Evolutionary conservation across 2,797 vertebrate genomes (phyloP).

Genomic region (Sebastes miniatus): DNA sequence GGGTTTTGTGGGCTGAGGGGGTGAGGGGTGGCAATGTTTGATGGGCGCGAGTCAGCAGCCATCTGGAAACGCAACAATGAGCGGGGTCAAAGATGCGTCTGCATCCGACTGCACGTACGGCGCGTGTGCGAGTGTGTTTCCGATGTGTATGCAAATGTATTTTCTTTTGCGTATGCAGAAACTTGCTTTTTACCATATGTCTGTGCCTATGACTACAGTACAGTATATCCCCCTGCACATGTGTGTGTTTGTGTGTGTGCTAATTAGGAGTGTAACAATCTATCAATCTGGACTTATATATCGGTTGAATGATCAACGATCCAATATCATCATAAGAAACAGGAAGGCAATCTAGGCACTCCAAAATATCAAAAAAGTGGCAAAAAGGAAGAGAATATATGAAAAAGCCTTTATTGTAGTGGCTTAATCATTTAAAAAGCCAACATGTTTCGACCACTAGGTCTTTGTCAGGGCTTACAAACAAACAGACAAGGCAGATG

Average conservation of each 20-base stretch:
- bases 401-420: too few relatives aligned
- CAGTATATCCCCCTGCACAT: not conserved
- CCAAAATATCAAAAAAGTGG: too few relatives aligned
- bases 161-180: not conserved
- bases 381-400: too few relatives aligned
- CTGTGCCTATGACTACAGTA: not conserved
- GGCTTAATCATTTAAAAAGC: too few relatives aligned
- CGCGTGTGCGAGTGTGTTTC: not conserved
- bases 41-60: constrained; percentile 30
- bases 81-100: not conserved
- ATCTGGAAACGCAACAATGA: constrained; percentile 47
- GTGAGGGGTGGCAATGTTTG: not conserved
- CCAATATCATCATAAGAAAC: too few relatives aligned
- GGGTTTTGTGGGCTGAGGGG: constrained; percentile 5
- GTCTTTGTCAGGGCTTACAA: too few relatives aligned
- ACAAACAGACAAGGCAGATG: too few relatives aligned
- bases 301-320: too few relatives aligned
- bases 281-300: too few relatives aligned
- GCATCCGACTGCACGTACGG: not conserved
- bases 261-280: not conserved
- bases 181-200: not conserved
- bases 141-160: not conserved
- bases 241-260: not conserved
- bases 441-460: too few relatives aligned
- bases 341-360: too few relatives aligned